These are phyloP conservation scores for Tanypteryx hageni DNA, from an alignment of 2,888 invertebrate species.

Conservation along the genomic window DNA sequence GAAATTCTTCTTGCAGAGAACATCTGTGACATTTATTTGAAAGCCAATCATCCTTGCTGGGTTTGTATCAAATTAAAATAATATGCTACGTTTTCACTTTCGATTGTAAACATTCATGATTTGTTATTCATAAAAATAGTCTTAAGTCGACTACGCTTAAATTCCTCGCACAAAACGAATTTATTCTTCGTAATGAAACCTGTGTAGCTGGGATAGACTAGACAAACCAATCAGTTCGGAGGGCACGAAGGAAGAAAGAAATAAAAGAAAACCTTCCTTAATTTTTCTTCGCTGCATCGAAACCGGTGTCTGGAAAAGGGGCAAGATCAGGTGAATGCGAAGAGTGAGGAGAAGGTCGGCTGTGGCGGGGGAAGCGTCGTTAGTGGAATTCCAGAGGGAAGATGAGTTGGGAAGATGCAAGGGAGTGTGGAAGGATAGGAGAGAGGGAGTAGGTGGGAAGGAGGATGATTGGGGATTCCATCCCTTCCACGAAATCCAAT, in stretches of 20 bases:
- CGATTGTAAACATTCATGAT: too few species aligned
- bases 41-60: too few species aligned
- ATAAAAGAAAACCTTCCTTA: background rate
- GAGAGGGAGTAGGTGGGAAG: background rate
- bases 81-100: too few species aligned
- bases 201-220: background rate
- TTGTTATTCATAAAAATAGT: background rate
- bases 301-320: background rate
- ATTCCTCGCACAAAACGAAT: background rate
- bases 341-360: background rate
- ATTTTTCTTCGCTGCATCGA: background rate
- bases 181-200: background rate
- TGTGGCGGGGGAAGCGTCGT: too few species aligned
- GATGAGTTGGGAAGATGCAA: background rate
- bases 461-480: background rate
- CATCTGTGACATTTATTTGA: too few species aligned
- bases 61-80: too few species aligned
- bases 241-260: background rate
- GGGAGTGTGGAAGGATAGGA: background rate
- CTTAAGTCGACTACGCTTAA: background rate
- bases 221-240: conserved; percentile 32
- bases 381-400: too few species aligned
- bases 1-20: too few species aligned
- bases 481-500: conserved; percentile 14
- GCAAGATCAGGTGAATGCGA: conserved; percentile 6